Conservation (phyloP, 2,888 invertebrate genomes). For the Smittia sp. region DNA sequence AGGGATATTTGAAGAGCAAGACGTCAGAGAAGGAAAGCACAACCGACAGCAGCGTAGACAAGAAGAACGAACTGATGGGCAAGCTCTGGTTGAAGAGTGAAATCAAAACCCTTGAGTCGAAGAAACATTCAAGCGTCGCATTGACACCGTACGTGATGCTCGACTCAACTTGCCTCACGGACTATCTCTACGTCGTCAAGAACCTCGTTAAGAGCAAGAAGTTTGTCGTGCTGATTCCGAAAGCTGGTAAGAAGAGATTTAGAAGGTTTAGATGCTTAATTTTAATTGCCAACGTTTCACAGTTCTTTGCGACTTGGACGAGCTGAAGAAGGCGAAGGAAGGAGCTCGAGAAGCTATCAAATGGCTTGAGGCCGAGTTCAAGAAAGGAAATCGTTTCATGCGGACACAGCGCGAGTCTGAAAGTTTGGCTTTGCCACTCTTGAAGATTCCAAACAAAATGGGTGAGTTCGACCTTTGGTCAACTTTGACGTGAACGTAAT, state of each 20-base stretch:
- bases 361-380: conserved; percentile 86
- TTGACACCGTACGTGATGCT: conserved; percentile 86
- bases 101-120: conserved; percentile 79
- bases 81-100: conserved; percentile 83
- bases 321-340: conserved; percentile 78
- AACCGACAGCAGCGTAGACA: conserved; percentile 43
- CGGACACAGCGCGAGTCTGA: conserved; percentile 85
- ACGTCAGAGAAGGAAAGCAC: not conserved
- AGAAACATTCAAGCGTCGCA: conserved; percentile 55
- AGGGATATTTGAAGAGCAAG: conserved; percentile 28
- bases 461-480: conserved; percentile 57
- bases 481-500: not conserved
- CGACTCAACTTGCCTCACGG: conserved; percentile 76
- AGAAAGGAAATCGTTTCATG: conserved; percentile 81
- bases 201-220: conserved; percentile 77
- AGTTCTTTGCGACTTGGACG: conserved; percentile 87
- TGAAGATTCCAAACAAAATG: conserved; percentile 74
- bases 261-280: not conserved
- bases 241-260: conserved; percentile 70
- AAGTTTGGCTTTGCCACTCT: conserved; percentile 65
- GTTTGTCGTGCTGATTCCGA: conserved; percentile 84
- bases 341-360: conserved; percentile 88
- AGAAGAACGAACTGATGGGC: conserved; percentile 65
- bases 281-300: conserved; percentile 49
- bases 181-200: conserved; percentile 74